Evolutionary conservation across 35 echinoderm and acorn worm genomes (phyloP), one percentile per base, ranked within the genome.

Genomic region (Holothuria glaberrima): DNA sequence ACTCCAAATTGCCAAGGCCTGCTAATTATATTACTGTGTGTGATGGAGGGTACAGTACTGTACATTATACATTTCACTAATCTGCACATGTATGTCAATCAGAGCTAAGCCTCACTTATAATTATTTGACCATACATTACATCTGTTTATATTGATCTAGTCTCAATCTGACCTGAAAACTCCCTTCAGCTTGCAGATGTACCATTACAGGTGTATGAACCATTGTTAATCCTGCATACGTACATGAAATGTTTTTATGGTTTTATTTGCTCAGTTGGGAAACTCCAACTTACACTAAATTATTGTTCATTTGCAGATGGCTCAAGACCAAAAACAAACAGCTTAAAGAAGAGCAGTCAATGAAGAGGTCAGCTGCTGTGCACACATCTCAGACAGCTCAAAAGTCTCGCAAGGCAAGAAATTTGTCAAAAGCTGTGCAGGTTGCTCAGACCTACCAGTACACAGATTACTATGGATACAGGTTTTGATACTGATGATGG

Each of bases 381-480:
- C 36, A 87, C 32, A 80, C 90, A 4, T 90, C 79, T 31, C 87
- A 92, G 50, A 83, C 66, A 36, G 90, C 92, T 28, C 90, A 80
- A 60, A 67, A 90, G 36, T 95, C 97, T 25, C 80, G 91, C 24
- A 99, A 99, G 70, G 94, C 97, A 34, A 86, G 85, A 5, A 95
- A 95, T 66, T 74, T 99, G 32, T 91, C 97, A 18, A 99, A 99
- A 66, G 93, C 97, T 1, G 59, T 95, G 6, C 77, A 94, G 41
- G 80, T 92, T 6, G 91, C 97, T 25, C 93, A 95, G 83, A 88
- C 89, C 24, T 95, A 94, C 71, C 89, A 91, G 45, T 95, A 95
- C 68, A 93, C 93, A 68, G 97, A 99, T 64, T 95, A 92, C 67
- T 95, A 95, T 86, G 93, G 93, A 66, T 98, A 95, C 75, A 95